Evolutionary conservation across 1,140 invertebrate genomes (phyloP), one percentile per base, ranked within the genome.

Genomic region (Homalodisca vitripennis): DNA sequence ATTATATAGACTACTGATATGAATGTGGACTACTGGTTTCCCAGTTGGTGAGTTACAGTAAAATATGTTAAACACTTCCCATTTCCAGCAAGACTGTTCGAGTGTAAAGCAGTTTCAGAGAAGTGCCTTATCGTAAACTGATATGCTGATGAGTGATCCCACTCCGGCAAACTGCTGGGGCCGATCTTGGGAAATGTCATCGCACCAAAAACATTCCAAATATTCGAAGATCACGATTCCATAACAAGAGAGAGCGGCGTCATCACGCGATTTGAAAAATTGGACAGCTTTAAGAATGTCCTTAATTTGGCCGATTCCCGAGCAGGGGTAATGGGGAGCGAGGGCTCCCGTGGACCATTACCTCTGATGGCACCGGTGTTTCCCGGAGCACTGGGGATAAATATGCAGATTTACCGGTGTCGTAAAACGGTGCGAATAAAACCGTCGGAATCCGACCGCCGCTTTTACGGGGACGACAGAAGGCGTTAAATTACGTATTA

Each of bases 261-360:
- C 55, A 60, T 60, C 55, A 26, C 6, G 27, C 24, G 55, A 60
- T 60, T 60, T 60, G 55, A 60, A 30, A 60, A 60, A 60, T 60
- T 24, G 27, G 55, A 13, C 55, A 60, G 55, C 55, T 27, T 6
- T 13, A 26, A 60, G 55, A 60, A 60, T 60, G 55, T n/a, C 14
- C 48, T 51, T 51, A 51, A 51, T 51, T 51, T 22, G 48, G 48
- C 17, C 6, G 48, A 51, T n/a, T n/a, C n/a, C n/a, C n/a, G n/a
- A n/a, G n/a, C 34, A 10, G 34, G 34, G 6, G 34, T 41, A 41
- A 41, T 41, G 34, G 34, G 34, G n/a, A n/a, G 34, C 22, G 24
- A 26, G 20, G 26, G 55, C 55, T 60, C 29, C 55, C 29, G 55
- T 24, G 55, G 17, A 60, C 55, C 55, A 60, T 60, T 60, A 60